These are phyloP conservation scores for Capreolus pygargus DNA, from an alignment of 2,113 vertebrate genomes.

Conservation along the genomic window DNA sequence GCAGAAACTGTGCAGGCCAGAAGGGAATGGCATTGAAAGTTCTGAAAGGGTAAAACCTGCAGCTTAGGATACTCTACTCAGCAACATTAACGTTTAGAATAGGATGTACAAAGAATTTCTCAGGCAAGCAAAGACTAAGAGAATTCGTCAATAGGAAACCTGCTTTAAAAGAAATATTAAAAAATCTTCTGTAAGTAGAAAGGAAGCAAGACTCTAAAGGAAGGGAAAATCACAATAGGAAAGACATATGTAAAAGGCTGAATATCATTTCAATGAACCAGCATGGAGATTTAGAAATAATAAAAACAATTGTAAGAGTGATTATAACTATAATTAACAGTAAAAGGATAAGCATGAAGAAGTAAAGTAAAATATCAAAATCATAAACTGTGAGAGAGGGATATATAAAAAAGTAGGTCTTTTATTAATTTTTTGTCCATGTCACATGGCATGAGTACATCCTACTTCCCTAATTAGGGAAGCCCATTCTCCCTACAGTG, in stretches of 20 bases:
- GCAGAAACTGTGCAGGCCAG: background rate
- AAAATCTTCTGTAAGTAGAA: background rate
- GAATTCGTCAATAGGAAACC: background rate
- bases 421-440: background rate
- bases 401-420: background rate
- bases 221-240: background rate
- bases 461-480: background rate
- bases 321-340: background rate
- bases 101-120: background rate
- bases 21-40: background rate
- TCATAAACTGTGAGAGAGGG: background rate
- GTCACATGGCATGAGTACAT: background rate
- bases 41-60: background rate
- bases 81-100: background rate
- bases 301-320: background rate
- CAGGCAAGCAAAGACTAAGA: background rate
- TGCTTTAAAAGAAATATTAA: background rate
- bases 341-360: background rate
- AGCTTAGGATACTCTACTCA: background rate
- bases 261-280: background rate
- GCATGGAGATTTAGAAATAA: background rate
- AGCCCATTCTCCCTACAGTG: background rate
- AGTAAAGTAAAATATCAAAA: background rate
- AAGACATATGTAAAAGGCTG: background rate
- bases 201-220: background rate